Evolutionary conservation across 2,113 vertebrate species (phyloP), one percentile per base, ranked within the genome.

Genomic region (Polypterus bichir): DNA sequence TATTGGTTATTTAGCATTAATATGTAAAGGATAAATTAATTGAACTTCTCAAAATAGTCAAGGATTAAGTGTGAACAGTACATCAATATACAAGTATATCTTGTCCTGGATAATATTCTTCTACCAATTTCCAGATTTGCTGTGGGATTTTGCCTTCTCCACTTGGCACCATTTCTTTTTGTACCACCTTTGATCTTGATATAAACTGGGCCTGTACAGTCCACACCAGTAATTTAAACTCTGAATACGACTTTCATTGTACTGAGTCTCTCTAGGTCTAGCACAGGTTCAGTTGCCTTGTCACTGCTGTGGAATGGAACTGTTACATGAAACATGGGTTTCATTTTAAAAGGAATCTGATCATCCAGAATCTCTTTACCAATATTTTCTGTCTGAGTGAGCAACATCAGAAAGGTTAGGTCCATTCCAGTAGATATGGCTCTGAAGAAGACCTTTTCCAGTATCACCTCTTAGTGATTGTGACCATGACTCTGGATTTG

Each of bases 191-290:
- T 54, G 3, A 8, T 9, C 46, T 63, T 67, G 3, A 69, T 48
- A 53, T 61, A 69, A 4, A 67, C 44, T 3, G 48, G 60, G 3
- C 70, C 65, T 54, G 59, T 63, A 59, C 66, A 65, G 48, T 72
- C 65, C 48, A 69, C 47, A 8, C 70, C 63, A 11, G 47, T 63
- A 2, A 62, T 49, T 51, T 68, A 55, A 48, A 68, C 48, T 54
- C 8, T 10, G 7, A 66, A 62, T 9, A 56, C 52, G 27, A 6
- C 62, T 5, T 44, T 57, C 6, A 60, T 47, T 7, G 62, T 65
- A 46, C 67, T 69, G 61, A 63, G 60, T 48, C 56, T 65, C 4
- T 56, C 6, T 57, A 48, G 8, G 47, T 67, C 57, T 27, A 63
- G 44, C 46, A 61, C 54, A 11, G 54, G 59, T 47, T 64, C 46